phyloP scores from a whole-genome alignment of 2,113 vertebrate genomes.

The Anas platyrhynchos region DNA sequence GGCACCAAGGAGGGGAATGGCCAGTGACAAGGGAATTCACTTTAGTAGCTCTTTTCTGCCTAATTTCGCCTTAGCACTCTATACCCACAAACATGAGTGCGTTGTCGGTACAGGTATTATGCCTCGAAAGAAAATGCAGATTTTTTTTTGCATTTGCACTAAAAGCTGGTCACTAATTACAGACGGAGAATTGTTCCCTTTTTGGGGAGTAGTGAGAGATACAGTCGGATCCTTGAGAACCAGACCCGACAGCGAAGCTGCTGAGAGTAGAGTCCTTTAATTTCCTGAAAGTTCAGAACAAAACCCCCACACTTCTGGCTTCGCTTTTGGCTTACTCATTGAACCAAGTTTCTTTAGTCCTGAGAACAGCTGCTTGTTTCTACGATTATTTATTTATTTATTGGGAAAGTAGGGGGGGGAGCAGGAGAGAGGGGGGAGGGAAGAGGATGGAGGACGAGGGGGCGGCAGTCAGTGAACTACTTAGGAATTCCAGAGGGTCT shows the following conservation, averaged over 20 bases:
- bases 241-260: not conserved
- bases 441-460: too few relatives aligned
- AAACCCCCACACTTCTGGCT: not conserved
- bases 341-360: not conserved
- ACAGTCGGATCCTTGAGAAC: not conserved
- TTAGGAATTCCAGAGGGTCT: not conserved
- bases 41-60: constrained; percentile 28
- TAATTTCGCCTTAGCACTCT: constrained; percentile 17
- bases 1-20: not conserved
- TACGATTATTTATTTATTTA: not conserved
- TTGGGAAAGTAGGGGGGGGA: not conserved
- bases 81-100: not conserved
- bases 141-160: not conserved
- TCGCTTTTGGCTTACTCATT: not conserved
- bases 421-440: accelerated
- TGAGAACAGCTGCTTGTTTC: not conserved
- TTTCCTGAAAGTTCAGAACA: constrained; percentile 22
- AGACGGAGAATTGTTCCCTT: not conserved
- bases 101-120: not conserved
- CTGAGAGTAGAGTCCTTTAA: not conserved
- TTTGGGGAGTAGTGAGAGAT: accelerated
- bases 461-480: not conserved
- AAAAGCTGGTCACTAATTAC: not conserved
- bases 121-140: not conserved
- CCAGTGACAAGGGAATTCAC: not conserved